These are phyloP conservation scores for Pristiophorus japonicus DNA, from an alignment of 2,113 vertebrate species.

Conservation along the genomic window DNA sequence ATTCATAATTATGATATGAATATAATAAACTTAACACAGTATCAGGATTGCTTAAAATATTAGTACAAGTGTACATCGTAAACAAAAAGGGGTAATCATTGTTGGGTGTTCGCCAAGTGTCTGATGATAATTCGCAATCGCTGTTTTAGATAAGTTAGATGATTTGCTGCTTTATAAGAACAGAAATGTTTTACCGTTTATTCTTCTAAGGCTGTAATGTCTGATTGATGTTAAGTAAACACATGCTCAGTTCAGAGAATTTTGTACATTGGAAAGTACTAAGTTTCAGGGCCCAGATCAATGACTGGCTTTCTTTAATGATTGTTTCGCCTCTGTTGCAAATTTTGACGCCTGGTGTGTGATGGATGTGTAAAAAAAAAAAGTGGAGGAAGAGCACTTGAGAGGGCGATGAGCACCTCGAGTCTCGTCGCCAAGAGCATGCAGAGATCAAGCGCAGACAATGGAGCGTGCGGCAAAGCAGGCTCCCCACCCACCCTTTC, in stretches of 20 bases:
- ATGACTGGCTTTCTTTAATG: not conserved
- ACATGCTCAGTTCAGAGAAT: not conserved
- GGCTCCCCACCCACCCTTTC: too few relatives aligned
- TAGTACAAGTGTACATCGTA: not conserved
- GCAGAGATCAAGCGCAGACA: too few relatives aligned
- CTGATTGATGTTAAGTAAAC: not conserved
- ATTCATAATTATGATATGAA: not conserved
- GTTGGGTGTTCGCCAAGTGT: too few relatives aligned
- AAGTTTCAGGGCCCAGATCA: not conserved
- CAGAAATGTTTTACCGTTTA: not conserved
- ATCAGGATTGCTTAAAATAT: not conserved
- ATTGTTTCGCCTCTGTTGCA: not conserved
- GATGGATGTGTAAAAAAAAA: not conserved
- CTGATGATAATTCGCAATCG: not conserved
- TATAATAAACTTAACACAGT: not conserved
- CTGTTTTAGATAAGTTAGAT: not conserved
- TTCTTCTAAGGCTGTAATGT: not conserved
- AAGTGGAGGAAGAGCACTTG: too few relatives aligned
- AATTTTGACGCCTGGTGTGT: not conserved
- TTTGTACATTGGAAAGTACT: not conserved
- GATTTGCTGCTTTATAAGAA: not conserved
- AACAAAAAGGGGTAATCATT: not conserved
- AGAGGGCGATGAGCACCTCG: too few relatives aligned
- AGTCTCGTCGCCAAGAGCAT: too few relatives aligned
- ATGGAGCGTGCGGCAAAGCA: too few relatives aligned